Evolutionary conservation across 2,797 vertebrate species (phyloP).

Genomic region (Trichosurus vulpecula): DNA sequence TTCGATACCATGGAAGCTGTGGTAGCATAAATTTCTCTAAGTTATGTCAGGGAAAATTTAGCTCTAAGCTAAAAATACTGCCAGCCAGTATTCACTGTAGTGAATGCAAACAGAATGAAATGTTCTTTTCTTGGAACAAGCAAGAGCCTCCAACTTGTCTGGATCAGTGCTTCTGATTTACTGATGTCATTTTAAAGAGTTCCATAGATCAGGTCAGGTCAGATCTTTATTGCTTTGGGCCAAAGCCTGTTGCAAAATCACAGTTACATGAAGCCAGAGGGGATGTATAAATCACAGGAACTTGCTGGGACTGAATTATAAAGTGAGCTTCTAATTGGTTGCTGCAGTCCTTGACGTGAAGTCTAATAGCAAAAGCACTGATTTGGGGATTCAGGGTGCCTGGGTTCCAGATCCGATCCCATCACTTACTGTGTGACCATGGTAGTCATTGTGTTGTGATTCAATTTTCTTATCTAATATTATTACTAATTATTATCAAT

Average conservation of each 20-base stretch:
- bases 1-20: neutral
- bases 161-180: neutral
- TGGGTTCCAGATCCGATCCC: neutral
- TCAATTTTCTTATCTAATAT: neutral
- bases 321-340: neutral
- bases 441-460: neutral
- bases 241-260: constrained; percentile 2
- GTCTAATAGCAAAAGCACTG: neutral
- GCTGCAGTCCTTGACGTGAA: neutral
- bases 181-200: neutral
- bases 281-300: neutral
- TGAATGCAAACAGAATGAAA: neutral
- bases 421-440: neutral
- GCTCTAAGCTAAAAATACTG: neutral
- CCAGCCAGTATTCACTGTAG: neutral
- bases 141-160: neutral
- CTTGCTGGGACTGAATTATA: neutral
- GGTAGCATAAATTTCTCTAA: neutral
- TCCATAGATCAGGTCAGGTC: neutral
- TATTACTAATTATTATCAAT: neutral
- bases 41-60: neutral
- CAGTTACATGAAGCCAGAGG: constrained; percentile 4
- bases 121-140: neutral
- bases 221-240: constrained; percentile 2
- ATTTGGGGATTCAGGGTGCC: neutral